Conservation (phyloP, 23 tunicate species). For the Halocynthia roretzi region DNA sequence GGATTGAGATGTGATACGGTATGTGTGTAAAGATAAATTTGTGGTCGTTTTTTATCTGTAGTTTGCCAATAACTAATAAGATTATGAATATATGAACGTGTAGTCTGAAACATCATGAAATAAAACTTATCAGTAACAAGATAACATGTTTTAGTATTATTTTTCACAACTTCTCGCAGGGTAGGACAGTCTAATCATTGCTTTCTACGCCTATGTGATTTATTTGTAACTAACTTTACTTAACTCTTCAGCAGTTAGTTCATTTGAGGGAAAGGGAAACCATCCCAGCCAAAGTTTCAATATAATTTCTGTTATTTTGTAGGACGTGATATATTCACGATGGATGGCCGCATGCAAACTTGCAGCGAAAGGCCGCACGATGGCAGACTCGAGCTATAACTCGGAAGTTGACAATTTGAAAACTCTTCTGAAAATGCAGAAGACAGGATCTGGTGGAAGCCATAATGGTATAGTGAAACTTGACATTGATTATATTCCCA, state of each 20-base stretch:
- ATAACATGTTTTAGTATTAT: too few species aligned
- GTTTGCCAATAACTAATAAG: too few species aligned
- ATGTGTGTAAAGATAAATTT: not conserved
- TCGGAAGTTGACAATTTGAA: constrained; percentile 86
- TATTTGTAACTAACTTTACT: too few species aligned
- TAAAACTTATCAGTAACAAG: too few species aligned
- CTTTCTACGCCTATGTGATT: too few species aligned
- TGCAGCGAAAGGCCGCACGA: constrained; percentile 93
- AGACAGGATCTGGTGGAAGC: constrained; percentile 58
- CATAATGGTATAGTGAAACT: too few species aligned
- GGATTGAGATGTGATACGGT: constrained; percentile 90
- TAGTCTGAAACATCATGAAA: too few species aligned
- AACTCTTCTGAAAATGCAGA: constrained; percentile 80
- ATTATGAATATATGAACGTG: too few species aligned
- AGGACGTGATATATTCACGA: constrained; percentile 89
- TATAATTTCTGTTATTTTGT: not conserved
- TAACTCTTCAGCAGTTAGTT: not conserved
- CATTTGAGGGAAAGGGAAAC: not conserved
- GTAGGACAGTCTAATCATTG: too few species aligned
- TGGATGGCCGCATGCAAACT: constrained; percentile 98
- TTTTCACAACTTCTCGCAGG: too few species aligned
- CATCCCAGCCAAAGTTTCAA: not conserved
- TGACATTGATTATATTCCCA: too few species aligned
- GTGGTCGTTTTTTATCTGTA: too few species aligned
- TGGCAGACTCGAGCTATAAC: constrained; percentile 93